Conservation (phyloP, 37 sponge, comb jelly and placozoan genomes). For the Petrosia ficiformis region DNA sequence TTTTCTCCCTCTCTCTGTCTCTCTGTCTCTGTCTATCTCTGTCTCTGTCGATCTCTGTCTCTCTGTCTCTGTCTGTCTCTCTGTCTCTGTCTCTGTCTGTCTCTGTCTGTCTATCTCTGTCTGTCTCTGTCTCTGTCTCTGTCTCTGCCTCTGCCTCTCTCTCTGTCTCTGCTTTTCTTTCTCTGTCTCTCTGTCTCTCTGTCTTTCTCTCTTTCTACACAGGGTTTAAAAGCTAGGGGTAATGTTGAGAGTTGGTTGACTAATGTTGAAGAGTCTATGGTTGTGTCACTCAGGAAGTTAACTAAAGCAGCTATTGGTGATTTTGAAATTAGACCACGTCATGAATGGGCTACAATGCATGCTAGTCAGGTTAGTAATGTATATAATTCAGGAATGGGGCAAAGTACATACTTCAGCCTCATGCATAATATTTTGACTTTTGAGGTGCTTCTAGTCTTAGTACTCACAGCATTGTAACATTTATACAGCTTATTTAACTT, state of each 20-base stretch:
- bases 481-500: no score
- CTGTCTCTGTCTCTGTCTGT: no score
- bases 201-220: neutral
- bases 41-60: no score
- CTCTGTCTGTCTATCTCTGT: no score
- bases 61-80: no score
- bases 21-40: neutral
- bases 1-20: neutral
- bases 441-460: no score
- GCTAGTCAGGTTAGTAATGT: slow-evolving; percentile 65
- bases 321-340: slow-evolving; percentile 77
- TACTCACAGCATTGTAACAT: no score
- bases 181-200: neutral
- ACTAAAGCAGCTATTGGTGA: slow-evolving; percentile 90
- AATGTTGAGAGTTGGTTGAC: slow-evolving; percentile 96
- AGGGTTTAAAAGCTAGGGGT: slow-evolving; percentile 89
- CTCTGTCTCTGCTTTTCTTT: no score
- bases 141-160: no score
- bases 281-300: slow-evolving; percentile 79
- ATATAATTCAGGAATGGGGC: neutral
- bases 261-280: slow-evolving; percentile 94
- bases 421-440: no score
- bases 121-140: no score
- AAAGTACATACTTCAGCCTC: slow-evolving; percentile 2
- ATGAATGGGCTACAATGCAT: slow-evolving; percentile 91